A percentile compares a stretch with the other conserved stretches of the same genome.
phyloP scores from a whole-genome alignment of 1,140 invertebrate species.

The Leucophenga varia region DNA sequence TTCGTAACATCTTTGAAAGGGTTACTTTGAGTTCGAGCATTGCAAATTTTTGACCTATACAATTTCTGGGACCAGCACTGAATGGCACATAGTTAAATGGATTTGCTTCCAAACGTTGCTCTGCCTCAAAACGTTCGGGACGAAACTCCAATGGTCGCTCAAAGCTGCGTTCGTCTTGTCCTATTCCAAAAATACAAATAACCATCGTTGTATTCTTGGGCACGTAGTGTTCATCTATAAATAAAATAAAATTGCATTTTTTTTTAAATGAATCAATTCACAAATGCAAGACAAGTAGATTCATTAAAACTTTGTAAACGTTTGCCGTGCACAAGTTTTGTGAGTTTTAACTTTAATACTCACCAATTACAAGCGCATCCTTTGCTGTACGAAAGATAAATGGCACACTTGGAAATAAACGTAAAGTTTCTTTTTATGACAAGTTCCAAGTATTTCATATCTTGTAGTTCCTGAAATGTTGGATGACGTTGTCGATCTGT shows the following conservation, averaged over 20 bases:
- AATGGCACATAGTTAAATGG: conserved; percentile 65
- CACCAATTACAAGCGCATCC: conserved; percentile 28
- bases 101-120: conserved; percentile 50
- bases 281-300: no score
- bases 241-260: no score
- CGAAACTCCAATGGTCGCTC: conserved; percentile 72
- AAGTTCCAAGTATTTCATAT: conserved; percentile 69
- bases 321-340: no score
- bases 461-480: conserved; percentile 61
- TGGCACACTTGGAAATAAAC: conserved; percentile 70
- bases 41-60: conserved; percentile 58
- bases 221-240: background rate
- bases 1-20: conserved; percentile 50
- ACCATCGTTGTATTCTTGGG: conserved; percentile 26
- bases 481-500: conserved; percentile 52
- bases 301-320: no score
- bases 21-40: conserved; percentile 57
- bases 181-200: conserved; percentile 23
- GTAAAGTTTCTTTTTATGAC: conserved; percentile 67
- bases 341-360: no score
- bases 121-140: conserved; percentile 71
- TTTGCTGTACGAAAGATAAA: conserved; percentile 59
- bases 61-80: conserved; percentile 49
- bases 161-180: conserved; percentile 57
- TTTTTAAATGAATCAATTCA: no score